Evolutionary conservation across 2,113 vertebrate genomes (phyloP).

Genomic region (Montifringilla adamsi): DNA sequence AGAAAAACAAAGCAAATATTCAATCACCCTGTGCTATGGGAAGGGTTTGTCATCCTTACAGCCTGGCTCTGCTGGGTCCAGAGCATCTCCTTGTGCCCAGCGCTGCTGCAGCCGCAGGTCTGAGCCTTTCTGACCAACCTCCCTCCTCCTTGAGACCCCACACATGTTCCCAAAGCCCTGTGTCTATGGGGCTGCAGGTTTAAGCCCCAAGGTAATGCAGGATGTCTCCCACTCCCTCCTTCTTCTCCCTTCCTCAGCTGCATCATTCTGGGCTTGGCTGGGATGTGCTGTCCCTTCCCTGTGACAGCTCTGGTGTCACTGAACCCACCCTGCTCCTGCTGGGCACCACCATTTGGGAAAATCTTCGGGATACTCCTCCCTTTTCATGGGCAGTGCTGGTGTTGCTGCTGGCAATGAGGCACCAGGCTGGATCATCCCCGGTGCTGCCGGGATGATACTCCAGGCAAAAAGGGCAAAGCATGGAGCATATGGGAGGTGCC

Average conservation of each 20-base stretch:
- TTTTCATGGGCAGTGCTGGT: not conserved
- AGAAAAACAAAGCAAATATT: not conserved
- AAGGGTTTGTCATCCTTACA: not conserved
- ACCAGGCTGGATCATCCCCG: not conserved
- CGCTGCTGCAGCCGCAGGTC: not conserved
- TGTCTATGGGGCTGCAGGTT: not conserved
- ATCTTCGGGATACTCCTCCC: not conserved
- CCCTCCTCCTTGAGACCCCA: no score
- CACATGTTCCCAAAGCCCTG: not conserved
- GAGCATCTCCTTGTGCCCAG: not conserved
- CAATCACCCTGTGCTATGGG: not conserved
- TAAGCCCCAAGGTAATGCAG: not conserved
- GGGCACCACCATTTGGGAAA: not conserved
- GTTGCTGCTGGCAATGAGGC: not conserved
- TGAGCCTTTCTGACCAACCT: not conserved
- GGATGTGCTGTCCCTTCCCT: not conserved
- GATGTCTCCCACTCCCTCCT: not conserved
- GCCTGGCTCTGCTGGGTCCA: not conserved
- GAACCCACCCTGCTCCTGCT: not conserved
- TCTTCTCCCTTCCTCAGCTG: not conserved
- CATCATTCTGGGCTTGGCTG: not conserved
- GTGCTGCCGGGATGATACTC: not conserved
- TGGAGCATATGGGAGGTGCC: not conserved
- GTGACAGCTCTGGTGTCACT: not conserved
- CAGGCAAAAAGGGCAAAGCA: not conserved